phyloP scores from a whole-genome alignment of 2,888 invertebrate species.

The Notodonta ziczac region DNA sequence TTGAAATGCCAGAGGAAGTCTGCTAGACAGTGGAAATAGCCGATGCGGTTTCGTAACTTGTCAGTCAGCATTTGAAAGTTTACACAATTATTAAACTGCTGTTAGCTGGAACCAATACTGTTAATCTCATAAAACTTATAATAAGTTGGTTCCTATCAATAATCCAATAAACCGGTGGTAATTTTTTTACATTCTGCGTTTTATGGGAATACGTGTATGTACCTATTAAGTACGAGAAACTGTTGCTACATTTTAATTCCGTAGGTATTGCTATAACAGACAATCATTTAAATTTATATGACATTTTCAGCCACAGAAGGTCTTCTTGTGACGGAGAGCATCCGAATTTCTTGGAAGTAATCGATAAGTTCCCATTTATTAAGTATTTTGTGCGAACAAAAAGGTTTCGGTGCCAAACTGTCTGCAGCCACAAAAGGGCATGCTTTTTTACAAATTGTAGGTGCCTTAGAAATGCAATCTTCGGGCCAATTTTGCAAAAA shows the following conservation, averaged over 20 bases:
- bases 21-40: conserved; percentile 37
- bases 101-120: conserved; percentile 21
- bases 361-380: conserved; percentile 58
- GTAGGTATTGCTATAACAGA: not conserved
- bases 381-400: conserved; percentile 71
- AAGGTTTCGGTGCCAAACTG: conserved; percentile 78
- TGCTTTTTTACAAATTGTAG: conserved; percentile 67
- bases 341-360: conserved; percentile 70
- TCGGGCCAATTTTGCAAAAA: conserved; percentile 42
- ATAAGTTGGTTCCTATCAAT: conserved; percentile 11
- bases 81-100: conserved; percentile 22
- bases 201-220: no score
- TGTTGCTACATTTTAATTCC: not conserved
- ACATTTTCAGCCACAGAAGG: conserved; percentile 24
- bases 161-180: not conserved
- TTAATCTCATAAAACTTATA: conserved; percentile 28
- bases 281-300: not conserved
- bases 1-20: conserved; percentile 45
- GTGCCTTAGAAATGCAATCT: conserved; percentile 76
- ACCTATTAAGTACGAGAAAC: no score
- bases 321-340: conserved; percentile 31
- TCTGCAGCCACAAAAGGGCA: conserved; percentile 78
- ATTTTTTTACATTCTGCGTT: not conserved
- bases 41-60: conserved; percentile 31
- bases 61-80: conserved; percentile 29